Percentiles rank a stretch among this genome's conserved stretches.
phyloP scores from a whole-genome alignment of 2,888 invertebrate genomes.

The Cerastis leucographa region DNA sequence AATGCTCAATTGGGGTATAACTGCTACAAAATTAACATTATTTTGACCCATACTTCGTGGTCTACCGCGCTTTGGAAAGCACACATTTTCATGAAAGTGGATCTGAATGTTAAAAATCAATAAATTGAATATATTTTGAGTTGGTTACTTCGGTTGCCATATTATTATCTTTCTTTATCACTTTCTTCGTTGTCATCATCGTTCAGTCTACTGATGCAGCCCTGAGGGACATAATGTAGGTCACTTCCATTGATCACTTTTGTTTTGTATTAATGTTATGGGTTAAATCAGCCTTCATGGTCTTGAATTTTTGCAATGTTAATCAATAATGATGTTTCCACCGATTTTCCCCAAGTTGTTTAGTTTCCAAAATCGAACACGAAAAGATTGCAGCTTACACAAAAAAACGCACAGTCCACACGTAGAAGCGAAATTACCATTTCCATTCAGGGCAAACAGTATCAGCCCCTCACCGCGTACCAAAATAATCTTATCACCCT shows the following conservation, averaged over 20 bases:
- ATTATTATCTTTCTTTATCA: background rate
- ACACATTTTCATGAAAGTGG: background rate
- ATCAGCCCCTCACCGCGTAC: constrained; percentile 7
- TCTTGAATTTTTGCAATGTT: background rate
- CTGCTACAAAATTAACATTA: background rate
- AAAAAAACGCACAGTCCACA: background rate
- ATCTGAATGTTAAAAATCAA: background rate
- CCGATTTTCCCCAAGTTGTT: background rate
- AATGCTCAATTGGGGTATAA: background rate
- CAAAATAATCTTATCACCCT: constrained; percentile 46
- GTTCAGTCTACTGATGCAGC: background rate
- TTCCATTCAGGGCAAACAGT: constrained; percentile 5
- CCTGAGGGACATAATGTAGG: background rate
- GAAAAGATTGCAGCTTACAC: background rate
- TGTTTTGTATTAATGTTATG: background rate
- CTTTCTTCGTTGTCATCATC: background rate
- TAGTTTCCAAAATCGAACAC: background rate
- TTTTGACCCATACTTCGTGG: background rate
- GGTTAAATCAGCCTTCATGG: background rate
- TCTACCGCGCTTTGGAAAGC: background rate
- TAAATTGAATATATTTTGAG: background rate
- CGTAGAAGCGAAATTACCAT: background rate
- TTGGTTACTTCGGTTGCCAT: background rate
- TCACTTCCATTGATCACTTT: background rate
- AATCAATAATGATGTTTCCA: background rate